Base-by-base conservation (phyloP, 2,797 vertebrate species). In the Danio choprae region DNA sequence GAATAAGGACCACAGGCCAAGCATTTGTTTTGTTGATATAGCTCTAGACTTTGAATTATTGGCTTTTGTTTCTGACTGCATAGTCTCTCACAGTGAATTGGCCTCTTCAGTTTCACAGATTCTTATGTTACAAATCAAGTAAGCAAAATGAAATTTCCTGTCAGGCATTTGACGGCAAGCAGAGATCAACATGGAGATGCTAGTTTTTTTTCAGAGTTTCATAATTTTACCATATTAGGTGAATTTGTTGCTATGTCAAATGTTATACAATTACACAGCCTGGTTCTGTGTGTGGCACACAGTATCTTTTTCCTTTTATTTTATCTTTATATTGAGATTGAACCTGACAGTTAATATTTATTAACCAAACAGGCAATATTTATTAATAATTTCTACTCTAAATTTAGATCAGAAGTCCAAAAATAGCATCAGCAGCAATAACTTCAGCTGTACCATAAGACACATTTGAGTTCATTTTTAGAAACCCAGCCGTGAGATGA, bases 1-100 rank as follows among this genome's bases (percentile, higher is more conserved):
- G 55, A 86, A 82, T 81, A 74, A 81, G 59, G 81, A 80, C 79
- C 56, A 41, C 73, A 84, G 79, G 77, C 72, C 48, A 85, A 77
- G 50, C 75, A 48, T 87, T 83, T 65, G 43, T 77, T 88, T 83
- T 88, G 74, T 73, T 80, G 77, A 81, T 86, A 70, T 74, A 84
- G 60, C 79, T 51, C 65, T 68, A 72, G 40, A 56, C 63, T 80
- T 81, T 84, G 63, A 77, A 44, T 80, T 50, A 81, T 76, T 81
- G 74, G 59, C 76, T 72, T 83, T 53, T 84, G 80, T 83, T 71
- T 84, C 48, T 74, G 40, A 55, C 76, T 84, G 10, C 58, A 68
- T 75, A 59, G 53, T 70, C 67, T 70, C 36, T 79, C 51, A 50
- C 43, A 74, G 51, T 44, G 63, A 51, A 44, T 70, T 62, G 59